phyloP scores from a whole-genome alignment of 1,140 invertebrate species.

The Lycorma delicatula region DNA sequence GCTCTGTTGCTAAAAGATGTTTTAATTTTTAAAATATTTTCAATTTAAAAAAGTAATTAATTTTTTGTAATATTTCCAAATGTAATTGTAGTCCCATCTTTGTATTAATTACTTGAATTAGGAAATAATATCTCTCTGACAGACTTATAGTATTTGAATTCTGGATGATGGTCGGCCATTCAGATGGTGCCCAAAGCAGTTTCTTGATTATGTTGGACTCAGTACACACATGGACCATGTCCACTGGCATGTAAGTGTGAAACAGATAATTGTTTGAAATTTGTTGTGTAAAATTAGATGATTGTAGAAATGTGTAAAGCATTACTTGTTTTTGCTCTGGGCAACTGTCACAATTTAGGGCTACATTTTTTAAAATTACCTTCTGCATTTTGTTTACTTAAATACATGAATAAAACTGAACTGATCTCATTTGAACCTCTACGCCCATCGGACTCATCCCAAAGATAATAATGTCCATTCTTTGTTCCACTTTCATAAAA shows the following conservation, averaged over 20 bases:
- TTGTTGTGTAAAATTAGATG: conserved; percentile 14
- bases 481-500: conserved; percentile 22
- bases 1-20: not conserved
- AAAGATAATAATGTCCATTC: conserved; percentile 18
- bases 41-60: not conserved
- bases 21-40: not conserved
- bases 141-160: conserved; percentile 5
- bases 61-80: not conserved
- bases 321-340: conserved; percentile 29
- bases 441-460: conserved; percentile 20
- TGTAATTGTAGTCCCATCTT: not conserved
- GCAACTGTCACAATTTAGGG: conserved; percentile 27
- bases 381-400: conserved; percentile 11
- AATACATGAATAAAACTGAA: conserved; percentile 18
- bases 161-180: conserved; percentile 26
- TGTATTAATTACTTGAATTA: not conserved
- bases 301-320: conserved; percentile 20
- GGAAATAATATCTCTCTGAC: not conserved
- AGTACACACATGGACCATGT: conserved; percentile 27
- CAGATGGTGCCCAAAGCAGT: conserved; percentile 28
- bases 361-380: conserved; percentile 10
- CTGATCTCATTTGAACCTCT: conserved; percentile 3
- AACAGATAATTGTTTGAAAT: conserved; percentile 22
- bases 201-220: conserved; percentile 21
- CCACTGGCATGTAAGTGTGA: conserved; percentile 28